A percentile compares a stretch with the other conserved stretches of the same genome.
Evolutionary conservation across 1,140 invertebrate genomes (phyloP).

Genomic region (Mylabris phalerata): DNA sequence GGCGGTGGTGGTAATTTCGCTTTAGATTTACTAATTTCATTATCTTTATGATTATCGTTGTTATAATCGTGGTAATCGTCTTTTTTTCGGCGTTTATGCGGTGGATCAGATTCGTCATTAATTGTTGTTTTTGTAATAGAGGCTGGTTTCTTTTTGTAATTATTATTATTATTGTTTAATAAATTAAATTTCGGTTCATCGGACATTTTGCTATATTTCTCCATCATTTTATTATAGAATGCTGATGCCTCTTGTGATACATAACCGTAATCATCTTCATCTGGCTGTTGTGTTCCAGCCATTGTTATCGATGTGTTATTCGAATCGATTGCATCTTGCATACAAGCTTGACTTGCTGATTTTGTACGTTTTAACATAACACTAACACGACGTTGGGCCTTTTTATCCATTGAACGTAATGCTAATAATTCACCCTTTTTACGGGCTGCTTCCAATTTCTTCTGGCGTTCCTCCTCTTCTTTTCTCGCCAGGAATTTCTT

Average conservation of each 20-base stretch:
- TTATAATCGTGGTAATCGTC: conserved; percentile 25
- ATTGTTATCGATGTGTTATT: conserved; percentile 68
- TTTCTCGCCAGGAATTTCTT: conserved; percentile 74
- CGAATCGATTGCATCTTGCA: conserved; percentile 72
- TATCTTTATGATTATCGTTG: conserved; percentile 23
- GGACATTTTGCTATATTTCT: conserved; percentile 68
- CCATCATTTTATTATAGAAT: conserved; percentile 76
- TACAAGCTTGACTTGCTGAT: conserved; percentile 78
- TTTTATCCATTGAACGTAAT: conserved; percentile 57
- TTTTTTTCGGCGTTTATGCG: conserved; percentile 56
- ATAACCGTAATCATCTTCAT: conserved; percentile 87
- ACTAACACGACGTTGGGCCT: conserved; percentile 50
- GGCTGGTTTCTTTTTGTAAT: conserved; percentile 73
- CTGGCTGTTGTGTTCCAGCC: conserved; percentile 66
- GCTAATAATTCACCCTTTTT: conserved; percentile 61
- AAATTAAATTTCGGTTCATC: conserved; percentile 55
- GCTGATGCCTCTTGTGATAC: conserved; percentile 73
- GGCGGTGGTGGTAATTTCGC: conserved; percentile 57
- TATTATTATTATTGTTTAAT: conserved; percentile 56
- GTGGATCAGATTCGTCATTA: conserved; percentile 61
- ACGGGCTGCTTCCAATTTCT: conserved; percentile 54
- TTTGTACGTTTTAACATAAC: conserved; percentile 73
- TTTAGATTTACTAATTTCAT: conserved; percentile 49
- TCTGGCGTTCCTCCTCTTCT: conserved; percentile 68
- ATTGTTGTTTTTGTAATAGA: conserved; percentile 49